These are phyloP conservation scores for Aphis gossypii DNA, from an alignment of 1,140 invertebrate genomes.

Conservation along the genomic window DNA sequence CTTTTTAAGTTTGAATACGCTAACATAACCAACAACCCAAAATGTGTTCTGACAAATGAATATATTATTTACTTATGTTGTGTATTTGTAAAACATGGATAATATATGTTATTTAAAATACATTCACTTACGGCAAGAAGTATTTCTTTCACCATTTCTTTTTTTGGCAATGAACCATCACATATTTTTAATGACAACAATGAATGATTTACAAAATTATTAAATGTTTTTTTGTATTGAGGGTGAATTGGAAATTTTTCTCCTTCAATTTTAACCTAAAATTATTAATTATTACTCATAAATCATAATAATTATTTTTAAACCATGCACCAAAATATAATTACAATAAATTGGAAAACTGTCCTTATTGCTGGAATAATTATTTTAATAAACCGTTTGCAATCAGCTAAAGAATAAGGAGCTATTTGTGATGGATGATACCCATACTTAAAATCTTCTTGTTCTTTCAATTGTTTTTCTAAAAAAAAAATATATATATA, in stretches of 20 bases:
- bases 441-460: slow-evolving; percentile 23
- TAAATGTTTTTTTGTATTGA: slow-evolving; percentile 13
- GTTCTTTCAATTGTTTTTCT: not conserved
- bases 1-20: too few species aligned
- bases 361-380: slow-evolving; percentile 45
- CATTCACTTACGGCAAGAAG: slow-evolving; percentile 15
- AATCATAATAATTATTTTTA: not conserved
- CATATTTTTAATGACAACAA: slow-evolving; percentile 37
- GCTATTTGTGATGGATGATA: slow-evolving; percentile 49
- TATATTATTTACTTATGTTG: too few species aligned
- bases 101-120: not conserved
- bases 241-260: not conserved
- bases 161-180: slow-evolving; percentile 16
- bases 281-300: slow-evolving; percentile 1
- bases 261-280: slow-evolving; percentile 53
- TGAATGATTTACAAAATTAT: slow-evolving; percentile 4
- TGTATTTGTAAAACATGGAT: not conserved
- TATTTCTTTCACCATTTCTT: slow-evolving; percentile 49
- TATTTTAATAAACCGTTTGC: slow-evolving; percentile 28
- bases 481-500: not conserved
- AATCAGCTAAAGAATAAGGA: not conserved
- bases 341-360: slow-evolving; percentile 52
- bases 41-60: too few species aligned
- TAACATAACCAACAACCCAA: too few species aligned
- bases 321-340: not conserved